phyloP scores from a whole-genome alignment of 2,113 vertebrate species.

The Argyrosomus japonicus region DNA sequence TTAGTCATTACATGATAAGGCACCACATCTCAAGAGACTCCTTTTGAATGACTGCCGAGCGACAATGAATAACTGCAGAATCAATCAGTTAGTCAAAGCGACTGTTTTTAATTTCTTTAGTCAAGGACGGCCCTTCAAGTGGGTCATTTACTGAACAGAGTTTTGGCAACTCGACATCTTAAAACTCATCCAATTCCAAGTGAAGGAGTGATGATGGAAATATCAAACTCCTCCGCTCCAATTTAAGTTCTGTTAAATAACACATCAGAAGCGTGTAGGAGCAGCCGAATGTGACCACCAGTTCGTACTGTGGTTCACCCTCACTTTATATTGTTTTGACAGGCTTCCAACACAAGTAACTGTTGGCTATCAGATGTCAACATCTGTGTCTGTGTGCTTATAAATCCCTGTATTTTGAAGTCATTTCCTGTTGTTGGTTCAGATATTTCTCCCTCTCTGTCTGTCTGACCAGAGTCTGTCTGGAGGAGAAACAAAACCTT shows the following conservation, averaged over 20 bases:
- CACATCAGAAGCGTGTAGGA: constrained; percentile 11
- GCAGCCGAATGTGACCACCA: neutral
- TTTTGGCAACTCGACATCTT: neutral
- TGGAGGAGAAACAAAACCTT: constrained; percentile 37
- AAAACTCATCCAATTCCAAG: neutral
- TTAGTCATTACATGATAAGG: neutral
- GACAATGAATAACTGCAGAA: neutral
- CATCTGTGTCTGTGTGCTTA: constrained; percentile 40
- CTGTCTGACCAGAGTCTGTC: constrained; percentile 5
- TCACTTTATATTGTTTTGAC: constrained; percentile 54
- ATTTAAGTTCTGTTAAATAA: constrained; percentile 20
- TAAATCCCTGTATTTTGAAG: constrained; percentile 26
- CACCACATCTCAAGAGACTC: neutral
- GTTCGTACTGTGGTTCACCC: constrained; percentile 6
- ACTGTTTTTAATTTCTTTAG: neutral
- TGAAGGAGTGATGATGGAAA: neutral
- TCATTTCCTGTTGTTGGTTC: constrained; percentile 38
- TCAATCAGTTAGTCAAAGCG: neutral
- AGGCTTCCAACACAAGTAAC: constrained; percentile 33
- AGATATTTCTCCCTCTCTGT: constrained; percentile 10
- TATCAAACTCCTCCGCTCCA: constrained; percentile 18
- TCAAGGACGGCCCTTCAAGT: neutral
- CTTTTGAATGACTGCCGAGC: neutral
- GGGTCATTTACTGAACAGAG: neutral
- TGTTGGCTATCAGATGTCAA: constrained; percentile 59